These are phyloP conservation scores for Syritta pipiens DNA, from an alignment of 2,888 invertebrate species.

Conservation along the genomic window DNA sequence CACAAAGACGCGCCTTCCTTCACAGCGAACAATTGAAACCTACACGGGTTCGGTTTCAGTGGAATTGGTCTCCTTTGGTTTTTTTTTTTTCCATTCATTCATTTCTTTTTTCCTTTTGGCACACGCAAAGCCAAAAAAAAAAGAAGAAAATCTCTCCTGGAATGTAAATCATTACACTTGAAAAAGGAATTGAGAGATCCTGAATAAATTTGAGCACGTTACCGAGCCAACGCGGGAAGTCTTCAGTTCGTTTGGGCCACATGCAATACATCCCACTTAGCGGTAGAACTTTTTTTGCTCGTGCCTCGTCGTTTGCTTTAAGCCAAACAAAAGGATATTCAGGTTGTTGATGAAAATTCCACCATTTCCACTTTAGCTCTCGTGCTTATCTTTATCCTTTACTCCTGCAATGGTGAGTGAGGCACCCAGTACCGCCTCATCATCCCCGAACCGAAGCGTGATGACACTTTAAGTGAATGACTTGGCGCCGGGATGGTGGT, in stretches of 20 bases:
- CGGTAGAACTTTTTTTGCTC: no score
- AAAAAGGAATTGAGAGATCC: constrained; percentile 30
- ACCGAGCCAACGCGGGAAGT: constrained; percentile 21
- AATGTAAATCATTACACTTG: constrained; percentile 47
- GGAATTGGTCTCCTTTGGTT: neutral
- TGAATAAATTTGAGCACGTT: constrained; percentile 33
- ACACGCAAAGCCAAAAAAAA: constrained; percentile 1
- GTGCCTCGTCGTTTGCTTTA: neutral
- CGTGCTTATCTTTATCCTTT: constrained; percentile 9
- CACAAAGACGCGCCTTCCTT: neutral
- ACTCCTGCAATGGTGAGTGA: no score
- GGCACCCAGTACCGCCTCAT: no score
- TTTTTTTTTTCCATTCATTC: neutral
- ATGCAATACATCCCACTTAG: constrained; percentile 27
- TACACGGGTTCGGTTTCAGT: constrained; percentile 21
- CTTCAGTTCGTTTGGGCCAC: no score
- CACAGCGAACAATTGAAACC: constrained; percentile 1
- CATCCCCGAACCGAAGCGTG: no score
- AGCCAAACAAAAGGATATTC: constrained; percentile 17
- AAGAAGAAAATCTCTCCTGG: neutral
- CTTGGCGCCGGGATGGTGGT: no score
- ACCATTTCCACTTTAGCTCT: neutral
- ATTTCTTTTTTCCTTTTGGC: neutral
- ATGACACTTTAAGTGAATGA: constrained; percentile 24
- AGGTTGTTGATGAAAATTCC: constrained; percentile 39